phyloP scores from a whole-genome alignment of 2,888 invertebrate genomes.

The Heteromyza rotundicornis region DNA sequence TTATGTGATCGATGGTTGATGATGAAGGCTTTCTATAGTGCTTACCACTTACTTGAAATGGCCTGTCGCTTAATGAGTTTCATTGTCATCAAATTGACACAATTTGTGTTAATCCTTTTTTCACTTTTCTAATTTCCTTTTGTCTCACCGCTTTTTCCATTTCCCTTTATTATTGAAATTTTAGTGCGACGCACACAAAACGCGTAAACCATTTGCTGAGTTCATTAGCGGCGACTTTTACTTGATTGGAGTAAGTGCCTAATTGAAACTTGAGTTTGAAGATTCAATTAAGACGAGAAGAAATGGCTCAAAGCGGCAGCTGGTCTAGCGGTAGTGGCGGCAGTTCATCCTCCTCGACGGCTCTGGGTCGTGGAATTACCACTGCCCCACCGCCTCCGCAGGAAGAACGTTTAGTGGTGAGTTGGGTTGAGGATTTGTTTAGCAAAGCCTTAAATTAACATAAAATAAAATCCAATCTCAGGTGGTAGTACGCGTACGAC shows the following conservation, averaged over 20 bases:
- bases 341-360: conserved; percentile 43
- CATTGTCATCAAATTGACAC: conserved; percentile 52
- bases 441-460: not conserved
- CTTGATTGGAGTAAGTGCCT: too few species aligned
- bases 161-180: too few species aligned
- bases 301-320: conserved; percentile 34
- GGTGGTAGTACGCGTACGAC: conserved; percentile 92
- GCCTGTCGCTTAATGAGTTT: conserved; percentile 37
- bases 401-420: conserved; percentile 61
- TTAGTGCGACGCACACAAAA: not conserved
- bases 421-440: conserved; percentile 22
- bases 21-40: too few species aligned
- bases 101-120: conserved; percentile 40
- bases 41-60: too few species aligned
- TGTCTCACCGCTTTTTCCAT: not conserved
- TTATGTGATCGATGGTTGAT: not conserved
- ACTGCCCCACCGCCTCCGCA: conserved; percentile 46
- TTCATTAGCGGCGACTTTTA: too few species aligned
- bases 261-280: too few species aligned
- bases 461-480: conserved; percentile 23
- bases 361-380: conserved; percentile 45
- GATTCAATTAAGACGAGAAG: too few species aligned
- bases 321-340: conserved; percentile 60
- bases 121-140: too few species aligned
- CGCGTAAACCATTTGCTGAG: not conserved